phyloP scores from a whole-genome alignment of 2,113 vertebrate species.

The Pangasianodon gigas region DNA sequence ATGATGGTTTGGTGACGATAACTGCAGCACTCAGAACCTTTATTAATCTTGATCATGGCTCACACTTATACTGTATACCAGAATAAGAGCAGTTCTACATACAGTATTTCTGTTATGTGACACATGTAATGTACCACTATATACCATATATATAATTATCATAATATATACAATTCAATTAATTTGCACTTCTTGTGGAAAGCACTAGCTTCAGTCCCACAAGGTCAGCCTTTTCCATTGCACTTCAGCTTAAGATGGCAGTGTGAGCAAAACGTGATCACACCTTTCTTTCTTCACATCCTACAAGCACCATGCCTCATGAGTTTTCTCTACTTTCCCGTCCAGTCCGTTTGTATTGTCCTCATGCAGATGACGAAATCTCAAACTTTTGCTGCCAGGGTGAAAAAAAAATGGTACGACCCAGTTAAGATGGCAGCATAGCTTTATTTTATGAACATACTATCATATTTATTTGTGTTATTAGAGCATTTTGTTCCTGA shows the following conservation, averaged over 20 bases:
- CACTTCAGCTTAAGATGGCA: neutral
- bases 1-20: neutral
- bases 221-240: neutral
- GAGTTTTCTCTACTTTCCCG: neutral
- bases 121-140: neutral
- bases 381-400: neutral
- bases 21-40: neutral
- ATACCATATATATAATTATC: neutral
- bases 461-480: neutral
- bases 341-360: neutral
- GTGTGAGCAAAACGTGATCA: neutral
- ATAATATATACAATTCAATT: neutral
- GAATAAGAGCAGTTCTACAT: too few relatives aligned
- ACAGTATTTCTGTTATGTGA: neutral
- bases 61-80: too few relatives aligned
- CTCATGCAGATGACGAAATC: neutral
- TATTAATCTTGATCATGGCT: too few relatives aligned
- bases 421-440: neutral
- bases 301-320: neutral
- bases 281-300: neutral
- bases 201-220: neutral
- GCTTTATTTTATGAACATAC: neutral
- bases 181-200: neutral
- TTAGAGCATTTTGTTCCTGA: neutral
- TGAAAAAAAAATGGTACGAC: neutral